These are phyloP conservation scores for Mycalesis mineus DNA, from an alignment of 2,888 invertebrate species.

Conservation along the genomic window DNA sequence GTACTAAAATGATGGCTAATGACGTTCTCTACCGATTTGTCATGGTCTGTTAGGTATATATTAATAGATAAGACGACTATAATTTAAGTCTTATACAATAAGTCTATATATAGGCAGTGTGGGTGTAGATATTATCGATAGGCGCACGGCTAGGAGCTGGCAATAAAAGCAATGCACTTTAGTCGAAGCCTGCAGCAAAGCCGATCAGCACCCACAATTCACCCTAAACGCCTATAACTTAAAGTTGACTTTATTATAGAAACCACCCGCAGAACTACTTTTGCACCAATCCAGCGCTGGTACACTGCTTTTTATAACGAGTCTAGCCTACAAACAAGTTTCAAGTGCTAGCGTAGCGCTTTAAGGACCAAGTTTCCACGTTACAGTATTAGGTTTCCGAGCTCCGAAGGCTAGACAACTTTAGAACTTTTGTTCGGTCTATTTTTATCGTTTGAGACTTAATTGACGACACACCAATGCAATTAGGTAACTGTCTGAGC, in stretches of 20 bases:
- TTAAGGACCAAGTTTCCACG: slow-evolving; percentile 23
- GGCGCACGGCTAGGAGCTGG: slow-evolving; percentile 12
- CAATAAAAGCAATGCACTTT: slow-evolving; percentile 40
- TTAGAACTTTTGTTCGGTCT: slow-evolving; percentile 42
- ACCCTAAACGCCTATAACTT: slow-evolving; percentile 43
- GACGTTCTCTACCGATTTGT: too few relatives aligned
- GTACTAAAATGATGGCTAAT: too few relatives aligned
- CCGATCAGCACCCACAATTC: slow-evolving; percentile 41
- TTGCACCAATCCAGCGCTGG: slow-evolving; percentile 23
- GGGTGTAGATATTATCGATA: neutral
- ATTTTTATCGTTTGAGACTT: slow-evolving; percentile 47
- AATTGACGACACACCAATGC: slow-evolving; percentile 44
- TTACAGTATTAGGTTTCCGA: slow-evolving; percentile 48
- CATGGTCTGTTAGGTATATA: too few relatives aligned
- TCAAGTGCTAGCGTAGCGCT: slow-evolving; percentile 26
- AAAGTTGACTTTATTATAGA: slow-evolving; percentile 48
- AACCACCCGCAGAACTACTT: slow-evolving; percentile 29
- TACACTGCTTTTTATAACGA: slow-evolving; percentile 13
- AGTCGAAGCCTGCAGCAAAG: slow-evolving; percentile 39
- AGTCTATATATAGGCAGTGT: neutral
- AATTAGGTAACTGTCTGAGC: slow-evolving; percentile 29
- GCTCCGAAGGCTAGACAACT: slow-evolving; percentile 42
- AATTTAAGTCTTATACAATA: too few relatives aligned
- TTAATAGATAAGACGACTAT: too few relatives aligned
- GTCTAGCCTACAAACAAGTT: slow-evolving; percentile 21